Base-by-base conservation (phyloP, 2,113 vertebrate genomes). In the Nesogale talazaci region DNA sequence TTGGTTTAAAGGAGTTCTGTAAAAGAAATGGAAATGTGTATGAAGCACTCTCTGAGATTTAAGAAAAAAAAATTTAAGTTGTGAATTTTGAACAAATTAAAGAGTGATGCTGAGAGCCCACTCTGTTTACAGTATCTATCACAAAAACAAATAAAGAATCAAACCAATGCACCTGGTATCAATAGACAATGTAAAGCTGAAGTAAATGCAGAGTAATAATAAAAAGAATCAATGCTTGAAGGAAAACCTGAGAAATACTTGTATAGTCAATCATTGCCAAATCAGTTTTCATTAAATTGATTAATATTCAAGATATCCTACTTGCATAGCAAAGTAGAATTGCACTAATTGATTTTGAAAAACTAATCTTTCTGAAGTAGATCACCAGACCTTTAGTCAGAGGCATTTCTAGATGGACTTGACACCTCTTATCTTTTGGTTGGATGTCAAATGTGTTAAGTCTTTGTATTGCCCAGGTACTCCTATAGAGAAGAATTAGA, bases 111-210 rank as follows among this genome's bases (percentile, higher is more conserved):
- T 17, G 74, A 79, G 75, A 85, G 31, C 11, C 16, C 52, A 23
- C 2, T 4, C 22, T 20, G 78, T 38, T 7, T 70, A 25, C 6
- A 20, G 14, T 31, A 31, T 17, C 79, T 36, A 3, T 6, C 59
- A 7, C 1, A 0, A 40, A n/a, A 74, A 52, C 17, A 46, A 2
- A 15, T 31, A 15, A 6, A 4, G 1, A 15, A 17, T 1, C 16
- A 14, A 56, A 3, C 23, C 2, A 3, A 16, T 7, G 80, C 2
- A 1, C 5, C 16, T 0, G 0, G 1, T 29, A 3, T 17, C 40
- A 1, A 14, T 36, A 2, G 16, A 17, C 2, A 23, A 15, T 1
- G 4, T 56, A 69, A 5, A 23, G 31, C 16, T 38, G 63, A 40
- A 22, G 2, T 4, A 1, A 27, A 65, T 3, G 12, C 23, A 1